Base-by-base conservation (phyloP, 2,113 vertebrate species). In the Shinisaurus crocodilurus region DNA sequence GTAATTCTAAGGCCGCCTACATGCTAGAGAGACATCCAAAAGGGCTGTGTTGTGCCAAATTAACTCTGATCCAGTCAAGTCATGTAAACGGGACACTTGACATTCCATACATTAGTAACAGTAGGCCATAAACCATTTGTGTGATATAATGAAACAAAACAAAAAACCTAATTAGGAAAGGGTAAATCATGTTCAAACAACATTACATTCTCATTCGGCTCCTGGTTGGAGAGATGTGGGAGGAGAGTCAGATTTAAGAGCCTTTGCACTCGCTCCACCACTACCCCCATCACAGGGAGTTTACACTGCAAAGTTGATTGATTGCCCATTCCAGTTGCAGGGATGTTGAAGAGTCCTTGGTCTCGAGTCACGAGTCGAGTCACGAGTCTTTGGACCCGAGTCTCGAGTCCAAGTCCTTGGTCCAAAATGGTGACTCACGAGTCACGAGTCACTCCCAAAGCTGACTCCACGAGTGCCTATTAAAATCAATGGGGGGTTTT, bases 41-140 rank as follows among this genome's bases (percentile, higher is more conserved):
- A 69, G 63, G 0, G 48, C 8, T 87, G 76, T 76, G 82, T 90
- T 40, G n/a, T 70, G 45, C 8, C 65, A 91, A 87, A 91, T 93
- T 85, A 93, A 67, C 45, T 67, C 12, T 85, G n/a, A 83, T 82
- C 88, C 82, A 92, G 82, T 91, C 48, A 83, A 81, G 70, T 60
- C 80, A 50, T 80, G 79, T 9, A 89, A 90, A 83, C 3, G 88
- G 86, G 75, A 1, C 27, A 63, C 79, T 94, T 1, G 40, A 45
- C 20, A 9, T 88, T 54, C 1, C 1, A 43, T 25, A 9, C 50
- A 40, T 84, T 88, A 50, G 10, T 60, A 89, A 84, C 37, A 82
- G 43, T 86, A 75, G 12, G 87, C 20, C 23, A 15, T 85, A 77
- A 86, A 88, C 65, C 18, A 57, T 89, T n/a, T 85, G 89, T 43